These are phyloP conservation scores for Frieseomelitta varia DNA, from an alignment of 1,140 invertebrate species.

Conservation along the genomic window DNA sequence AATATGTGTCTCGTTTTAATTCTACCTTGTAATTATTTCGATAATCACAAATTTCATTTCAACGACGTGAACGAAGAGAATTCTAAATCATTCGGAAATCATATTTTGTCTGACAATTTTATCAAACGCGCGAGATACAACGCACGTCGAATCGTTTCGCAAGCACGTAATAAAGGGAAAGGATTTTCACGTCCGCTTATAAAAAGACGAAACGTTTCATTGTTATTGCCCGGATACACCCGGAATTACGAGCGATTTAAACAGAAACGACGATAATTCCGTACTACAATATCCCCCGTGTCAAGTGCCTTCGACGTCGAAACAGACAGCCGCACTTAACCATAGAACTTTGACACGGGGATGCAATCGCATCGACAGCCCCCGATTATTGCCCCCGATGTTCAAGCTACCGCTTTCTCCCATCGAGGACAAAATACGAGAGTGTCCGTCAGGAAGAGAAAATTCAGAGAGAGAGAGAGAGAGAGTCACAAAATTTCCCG, in stretches of 20 bases:
- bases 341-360: slow-evolving; percentile 13
- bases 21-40: too few relatives aligned
- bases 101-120: too few relatives aligned
- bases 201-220: too few relatives aligned
- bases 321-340: slow-evolving; percentile 43
- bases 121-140: too few relatives aligned
- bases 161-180: neutral
- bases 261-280: neutral
- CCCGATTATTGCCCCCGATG: slow-evolving; percentile 62
- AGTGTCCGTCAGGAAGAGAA: slow-evolving; percentile 59
- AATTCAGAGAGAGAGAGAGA: too few relatives aligned
- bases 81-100: too few relatives aligned
- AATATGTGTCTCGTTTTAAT: too few relatives aligned
- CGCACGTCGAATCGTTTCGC: neutral
- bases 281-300: neutral
- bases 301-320: slow-evolving; percentile 27
- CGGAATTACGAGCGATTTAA: slow-evolving; percentile 5
- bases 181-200: neutral
- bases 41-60: too few relatives aligned
- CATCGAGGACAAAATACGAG: slow-evolving; percentile 42
- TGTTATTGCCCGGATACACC: neutral
- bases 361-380: slow-evolving; percentile 30
- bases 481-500: slow-evolving; percentile 29
- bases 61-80: too few relatives aligned
- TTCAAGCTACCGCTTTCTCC: slow-evolving; percentile 38